A percentile compares a stretch with the other conserved stretches of the same genome.
These are phyloP conservation scores for Morelia viridis DNA, from an alignment of 2,797 vertebrate genomes.

Conservation along the genomic window DNA sequence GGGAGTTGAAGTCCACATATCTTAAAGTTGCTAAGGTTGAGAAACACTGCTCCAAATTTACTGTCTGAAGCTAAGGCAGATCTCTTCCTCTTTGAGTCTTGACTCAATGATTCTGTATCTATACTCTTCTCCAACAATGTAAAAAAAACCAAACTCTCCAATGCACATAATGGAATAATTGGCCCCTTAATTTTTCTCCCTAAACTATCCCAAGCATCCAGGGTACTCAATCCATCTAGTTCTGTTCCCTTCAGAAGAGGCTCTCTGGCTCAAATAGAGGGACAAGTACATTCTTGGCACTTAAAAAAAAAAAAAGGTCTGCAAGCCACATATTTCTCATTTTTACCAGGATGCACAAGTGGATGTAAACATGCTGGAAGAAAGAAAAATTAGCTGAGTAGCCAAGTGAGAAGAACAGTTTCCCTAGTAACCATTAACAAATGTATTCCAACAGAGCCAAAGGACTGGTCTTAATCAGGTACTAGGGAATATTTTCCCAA, in stretches of 20 bases:
- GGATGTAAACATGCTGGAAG: neutral
- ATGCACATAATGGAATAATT: neutral
- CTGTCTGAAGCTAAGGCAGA: neutral
- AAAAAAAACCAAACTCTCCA: neutral
- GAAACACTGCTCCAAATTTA: neutral
- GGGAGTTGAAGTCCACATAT: neutral
- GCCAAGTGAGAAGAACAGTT: neutral
- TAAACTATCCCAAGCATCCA: neutral
- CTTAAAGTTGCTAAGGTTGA: neutral
- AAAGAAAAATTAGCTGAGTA: neutral
- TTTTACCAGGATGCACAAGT: neutral
- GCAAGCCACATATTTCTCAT: neutral
- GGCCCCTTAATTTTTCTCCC: neutral
- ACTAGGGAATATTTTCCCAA: neutral
- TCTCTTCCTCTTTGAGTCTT: neutral
- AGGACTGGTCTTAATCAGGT: neutral
- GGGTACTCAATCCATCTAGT: neutral
- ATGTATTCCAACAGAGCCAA: neutral
- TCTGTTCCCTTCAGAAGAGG: neutral
- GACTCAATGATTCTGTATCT: neutral
- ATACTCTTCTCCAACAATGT: neutral
- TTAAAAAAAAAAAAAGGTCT: accelerated
- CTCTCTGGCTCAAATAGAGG: neutral
- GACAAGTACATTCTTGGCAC: neutral
- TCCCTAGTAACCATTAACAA: neutral